Percentiles rank a stretch among this genome's conserved stretches.
These are phyloP conservation scores for Lepidothrix coronata DNA, from an alignment of 2,113 vertebrate genomes.

Conservation along the genomic window DNA sequence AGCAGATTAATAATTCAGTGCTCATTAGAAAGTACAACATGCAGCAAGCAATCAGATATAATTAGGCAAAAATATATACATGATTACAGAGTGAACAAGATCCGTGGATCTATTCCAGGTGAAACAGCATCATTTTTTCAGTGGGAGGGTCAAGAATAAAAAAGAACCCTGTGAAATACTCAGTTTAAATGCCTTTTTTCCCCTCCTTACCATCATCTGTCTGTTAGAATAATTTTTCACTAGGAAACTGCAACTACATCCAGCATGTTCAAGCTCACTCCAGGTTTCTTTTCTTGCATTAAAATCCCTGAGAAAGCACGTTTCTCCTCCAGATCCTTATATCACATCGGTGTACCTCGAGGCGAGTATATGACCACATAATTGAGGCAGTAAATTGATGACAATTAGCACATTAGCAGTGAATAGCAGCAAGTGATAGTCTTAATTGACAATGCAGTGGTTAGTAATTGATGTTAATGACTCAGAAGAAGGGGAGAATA, in stretches of 20 bases:
- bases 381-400: constrained; percentile 61
- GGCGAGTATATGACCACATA: constrained; percentile 49
- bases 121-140: neutral
- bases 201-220: neutral
- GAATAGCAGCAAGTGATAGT: constrained; percentile 44
- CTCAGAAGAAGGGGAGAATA: constrained; percentile 8
- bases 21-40: constrained; percentile 22
- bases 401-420: constrained; percentile 59
- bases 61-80: constrained; percentile 10
- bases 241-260: neutral
- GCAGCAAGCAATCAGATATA: constrained; percentile 24
- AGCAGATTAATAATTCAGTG: constrained; percentile 55
- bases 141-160: neutral
- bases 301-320: neutral
- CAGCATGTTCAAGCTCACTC: neutral
- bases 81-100: neutral
- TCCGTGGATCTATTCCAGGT: neutral
- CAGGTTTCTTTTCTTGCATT: neutral
- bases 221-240: neutral
- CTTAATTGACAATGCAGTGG: constrained; percentile 45
- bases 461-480: constrained; percentile 53
- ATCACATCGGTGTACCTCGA: neutral
- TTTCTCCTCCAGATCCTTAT: neutral
- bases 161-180: neutral
- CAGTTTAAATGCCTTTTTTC: neutral